Evolutionary conservation across 1,140 invertebrate species (phyloP).

Genomic region (Diorhabda elongata): DNA sequence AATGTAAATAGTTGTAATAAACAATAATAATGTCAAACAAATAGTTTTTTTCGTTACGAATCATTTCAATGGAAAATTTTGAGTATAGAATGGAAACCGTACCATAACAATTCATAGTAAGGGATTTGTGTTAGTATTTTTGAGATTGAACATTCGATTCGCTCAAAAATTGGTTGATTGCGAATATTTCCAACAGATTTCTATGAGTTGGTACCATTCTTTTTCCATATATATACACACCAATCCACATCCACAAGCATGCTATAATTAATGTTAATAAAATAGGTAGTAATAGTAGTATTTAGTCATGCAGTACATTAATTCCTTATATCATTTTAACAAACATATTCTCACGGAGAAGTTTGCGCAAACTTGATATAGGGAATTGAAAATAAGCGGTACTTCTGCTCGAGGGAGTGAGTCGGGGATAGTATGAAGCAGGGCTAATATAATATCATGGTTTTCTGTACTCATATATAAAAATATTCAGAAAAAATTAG

Average conservation of each 20-base stretch:
- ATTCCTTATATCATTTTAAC: not conserved
- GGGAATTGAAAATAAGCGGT: slow-evolving; percentile 23
- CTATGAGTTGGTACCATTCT: not conserved
- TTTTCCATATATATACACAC: not conserved
- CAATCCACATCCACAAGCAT: slow-evolving; percentile 22
- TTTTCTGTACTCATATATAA: slow-evolving; percentile 7
- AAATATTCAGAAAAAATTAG: not conserved
- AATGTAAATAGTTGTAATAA: no score
- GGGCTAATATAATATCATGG: slow-evolving; percentile 10
- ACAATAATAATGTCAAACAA: no score
- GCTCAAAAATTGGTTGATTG: no score
- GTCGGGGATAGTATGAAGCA: not conserved
- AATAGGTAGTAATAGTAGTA: not conserved
- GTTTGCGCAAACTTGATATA: slow-evolving; percentile 4
- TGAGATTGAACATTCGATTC: no score
- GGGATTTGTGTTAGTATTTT: no score
- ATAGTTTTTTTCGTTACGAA: no score
- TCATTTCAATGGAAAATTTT: no score
- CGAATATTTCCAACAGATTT: no score
- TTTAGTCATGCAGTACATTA: slow-evolving; percentile 6
- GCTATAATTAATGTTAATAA: slow-evolving; percentile 12
- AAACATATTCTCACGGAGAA: not conserved
- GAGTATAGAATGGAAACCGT: no score
- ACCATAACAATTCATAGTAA: no score
- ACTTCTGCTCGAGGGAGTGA: slow-evolving; percentile 27